Evolutionary conservation across 2,113 vertebrate genomes (phyloP).

Genomic region (Clarias macrocephalus): DNA sequence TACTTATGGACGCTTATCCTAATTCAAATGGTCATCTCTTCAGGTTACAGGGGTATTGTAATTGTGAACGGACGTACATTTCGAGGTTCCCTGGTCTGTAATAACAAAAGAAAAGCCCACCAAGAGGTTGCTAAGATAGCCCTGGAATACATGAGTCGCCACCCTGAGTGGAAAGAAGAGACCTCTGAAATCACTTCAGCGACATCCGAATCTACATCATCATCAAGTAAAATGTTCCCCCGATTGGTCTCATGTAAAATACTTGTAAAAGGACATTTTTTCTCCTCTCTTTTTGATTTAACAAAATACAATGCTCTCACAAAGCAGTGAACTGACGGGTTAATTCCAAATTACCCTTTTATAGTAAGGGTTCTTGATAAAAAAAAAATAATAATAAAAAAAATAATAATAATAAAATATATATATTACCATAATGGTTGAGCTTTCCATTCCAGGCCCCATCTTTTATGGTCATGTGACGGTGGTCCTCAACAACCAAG

Average conservation of each 20-base stretch:
- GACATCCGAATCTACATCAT: neutral
- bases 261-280: neutral
- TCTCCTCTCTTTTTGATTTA: neutral
- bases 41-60: slow-evolving; percentile 56
- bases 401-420: too few species aligned
- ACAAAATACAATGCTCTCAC: neutral
- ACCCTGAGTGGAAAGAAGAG: slow-evolving; percentile 11
- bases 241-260: neutral
- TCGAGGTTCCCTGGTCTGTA: slow-evolving; percentile 22
- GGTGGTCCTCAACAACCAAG: slow-evolving; percentile 20
- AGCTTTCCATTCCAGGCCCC: neutral
- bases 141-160: slow-evolving; percentile 24
- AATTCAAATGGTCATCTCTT: slow-evolving; percentile 1
- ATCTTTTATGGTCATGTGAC: slow-evolving; percentile 14
- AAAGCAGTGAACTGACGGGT: neutral
- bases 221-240: slow-evolving; percentile 26
- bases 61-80: slow-evolving; percentile 47
- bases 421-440: neutral
- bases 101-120: slow-evolving; percentile 46
- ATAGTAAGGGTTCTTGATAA: neutral
- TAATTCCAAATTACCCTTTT: neutral
- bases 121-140: slow-evolving; percentile 59
- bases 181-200: slow-evolving; percentile 6
- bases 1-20: neutral
- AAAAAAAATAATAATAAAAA: neutral